Evolutionary conservation across 2,888 invertebrate species (phyloP).

Genomic region (Caenorhabditis drosophilae): DNA sequence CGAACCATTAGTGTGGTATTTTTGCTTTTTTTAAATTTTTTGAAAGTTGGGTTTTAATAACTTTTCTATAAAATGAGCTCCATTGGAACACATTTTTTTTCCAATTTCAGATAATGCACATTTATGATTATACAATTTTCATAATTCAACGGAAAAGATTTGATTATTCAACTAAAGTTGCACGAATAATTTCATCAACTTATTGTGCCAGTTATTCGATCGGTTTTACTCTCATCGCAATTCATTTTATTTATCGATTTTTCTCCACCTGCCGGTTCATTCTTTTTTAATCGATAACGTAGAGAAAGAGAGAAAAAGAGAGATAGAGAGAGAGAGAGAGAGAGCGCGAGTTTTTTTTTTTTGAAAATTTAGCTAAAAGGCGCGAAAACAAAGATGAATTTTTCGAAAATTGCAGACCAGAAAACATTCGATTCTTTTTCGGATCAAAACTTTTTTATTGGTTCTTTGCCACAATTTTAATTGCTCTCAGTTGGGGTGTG

Average conservation of each 20-base stretch:
- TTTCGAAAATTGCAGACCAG: conserved; percentile 6
- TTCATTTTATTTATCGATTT: conserved; percentile 22
- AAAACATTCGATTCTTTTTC: conserved; percentile 3
- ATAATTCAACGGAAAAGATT: conserved; percentile 29
- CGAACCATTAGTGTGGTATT: too few relatives aligned
- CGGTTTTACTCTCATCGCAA: conserved; percentile 25
- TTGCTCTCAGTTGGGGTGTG: conserved; percentile 12
- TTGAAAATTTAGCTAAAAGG: too few relatives aligned
- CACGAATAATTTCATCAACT: conserved; percentile 17
- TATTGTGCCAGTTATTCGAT: conserved; percentile 30
- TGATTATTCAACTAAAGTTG: conserved; percentile 8
- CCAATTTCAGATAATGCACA: conserved; percentile 25
- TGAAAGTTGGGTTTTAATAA: too few relatives aligned
- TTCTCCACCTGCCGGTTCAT: neutral
- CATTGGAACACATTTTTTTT: too few relatives aligned
- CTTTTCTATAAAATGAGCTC: too few relatives aligned
- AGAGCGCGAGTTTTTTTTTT: too few relatives aligned
- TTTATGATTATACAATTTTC: conserved; percentile 28
- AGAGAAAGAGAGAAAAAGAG: neutral
- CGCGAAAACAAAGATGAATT: too few relatives aligned
- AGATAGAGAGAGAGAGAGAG: too few relatives aligned
- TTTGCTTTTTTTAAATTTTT: too few relatives aligned
- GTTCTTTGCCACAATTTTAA: conserved; percentile 5
- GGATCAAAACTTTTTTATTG: conserved; percentile 13
- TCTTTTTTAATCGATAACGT: neutral